A percentile compares a stretch with the other conserved stretches of the same genome.
These are phyloP conservation scores for Oceanodroma leucorhoa DNA, from an alignment of 2,797 vertebrate species.

Conservation along the genomic window DNA sequence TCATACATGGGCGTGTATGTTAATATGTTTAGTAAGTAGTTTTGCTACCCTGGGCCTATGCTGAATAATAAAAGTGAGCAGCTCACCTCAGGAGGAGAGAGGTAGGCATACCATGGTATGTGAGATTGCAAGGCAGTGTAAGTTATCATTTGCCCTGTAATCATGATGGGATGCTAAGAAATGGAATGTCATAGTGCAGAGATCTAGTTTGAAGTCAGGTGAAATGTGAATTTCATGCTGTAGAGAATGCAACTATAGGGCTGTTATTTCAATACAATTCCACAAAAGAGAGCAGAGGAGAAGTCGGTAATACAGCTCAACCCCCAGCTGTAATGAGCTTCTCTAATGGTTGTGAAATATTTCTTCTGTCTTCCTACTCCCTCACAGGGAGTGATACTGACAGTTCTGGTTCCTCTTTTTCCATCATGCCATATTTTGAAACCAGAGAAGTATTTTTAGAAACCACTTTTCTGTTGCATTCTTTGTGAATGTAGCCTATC, in stretches of 20 bases:
- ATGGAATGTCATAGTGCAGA: neutral
- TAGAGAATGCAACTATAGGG: neutral
- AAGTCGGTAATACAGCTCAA: neutral
- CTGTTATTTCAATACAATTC: neutral
- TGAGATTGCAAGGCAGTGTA: neutral
- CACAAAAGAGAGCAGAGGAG: neutral
- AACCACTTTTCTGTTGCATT: neutral
- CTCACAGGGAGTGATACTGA: neutral
- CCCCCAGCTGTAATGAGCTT: neutral
- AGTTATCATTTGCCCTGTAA: neutral
- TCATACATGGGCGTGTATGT: neutral
- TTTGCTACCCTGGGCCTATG: neutral
- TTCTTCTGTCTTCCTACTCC: neutral
- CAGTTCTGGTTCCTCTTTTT: conserved; percentile 7
- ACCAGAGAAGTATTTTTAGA: conserved; percentile 31
- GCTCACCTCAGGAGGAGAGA: neutral
- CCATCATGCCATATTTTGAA: conserved; percentile 10
- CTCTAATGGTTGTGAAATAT: conserved; percentile 16
- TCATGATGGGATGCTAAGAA: neutral
- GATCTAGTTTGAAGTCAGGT: neutral
- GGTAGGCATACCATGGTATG: neutral
- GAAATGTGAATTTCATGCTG: neutral
- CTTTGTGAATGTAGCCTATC: neutral
- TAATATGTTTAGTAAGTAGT: neutral
- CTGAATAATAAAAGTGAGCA: neutral